Evolutionary conservation across 2,113 vertebrate species (phyloP), one percentile per base, ranked within the genome.

Genomic region (Salvelinus alpinus): DNA sequence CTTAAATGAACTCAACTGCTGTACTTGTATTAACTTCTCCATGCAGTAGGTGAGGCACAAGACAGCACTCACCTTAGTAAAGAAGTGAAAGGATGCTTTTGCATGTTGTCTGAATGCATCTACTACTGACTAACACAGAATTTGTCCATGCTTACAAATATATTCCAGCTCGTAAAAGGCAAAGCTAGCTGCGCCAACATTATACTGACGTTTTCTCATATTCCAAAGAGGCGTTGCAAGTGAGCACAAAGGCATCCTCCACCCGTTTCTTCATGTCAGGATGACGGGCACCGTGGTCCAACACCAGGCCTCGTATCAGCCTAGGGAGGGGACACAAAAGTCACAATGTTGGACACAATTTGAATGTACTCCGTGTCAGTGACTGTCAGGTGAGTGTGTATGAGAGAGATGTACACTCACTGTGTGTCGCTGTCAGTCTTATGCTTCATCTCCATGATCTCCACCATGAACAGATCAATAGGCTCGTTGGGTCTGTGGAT

Each of bases 391-490:
- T 67, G 27, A 29, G 25, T 22, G 24, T 25, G 65, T 18, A 5
- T 67, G 16, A 34, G 24, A 5, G 22, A 11, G 22, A 20, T 20
- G 18, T 8, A 31, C 27, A 68, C 97, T 92, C 82, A 99, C 98
- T 94, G 91, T 71, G 98, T 99, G 84, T 99, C 97, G 0, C 96
- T 96, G 84, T 98, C 98, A 0, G 96, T 97, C 89, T 98, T 99
- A 85, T 99, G 98, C 72, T 95, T 99, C 98, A 99, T 99, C 88
- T 99, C 97, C 97, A 99, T 99, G 54, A 99, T 98, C 80, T 99
- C 98, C 80, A 99, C 95, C 98, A 99, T 99, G 91, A 94, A 97
- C 59, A 99, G 94, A 81, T 99, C 97, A 47, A 97, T 96, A 66
- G 96, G 93, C 77, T 99, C 97, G 27, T 92, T 92, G 44, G 94